Base-by-base conservation (phyloP, 1,140 invertebrate species). In the Oncopeltus fasciatus region DNA sequence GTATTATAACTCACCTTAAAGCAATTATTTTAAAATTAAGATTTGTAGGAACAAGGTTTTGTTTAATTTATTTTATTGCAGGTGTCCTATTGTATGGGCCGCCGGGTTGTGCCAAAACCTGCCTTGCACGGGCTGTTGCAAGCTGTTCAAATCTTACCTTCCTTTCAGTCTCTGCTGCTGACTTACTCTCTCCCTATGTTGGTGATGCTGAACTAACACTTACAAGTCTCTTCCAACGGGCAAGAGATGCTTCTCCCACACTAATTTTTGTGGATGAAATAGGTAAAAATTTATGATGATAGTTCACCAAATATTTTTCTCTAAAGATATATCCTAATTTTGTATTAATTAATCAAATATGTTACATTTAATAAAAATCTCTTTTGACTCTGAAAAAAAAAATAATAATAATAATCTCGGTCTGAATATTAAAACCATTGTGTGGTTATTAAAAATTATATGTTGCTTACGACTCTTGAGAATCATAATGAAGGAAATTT, bases 211-310 rank as follows among this genome's bases (percentile, higher is more conserved):
- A 85, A 69, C 76, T 76, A 67, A 76, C 77, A 46, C 75, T 85
- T 14, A 66, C 74, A 0, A 72, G 83, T 65, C 75, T 88, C 1
- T 88, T 88, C 68, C 72, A 81, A 57, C 77, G 81, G 65, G 86
- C 86, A 0, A 71, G 83, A 61, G 72, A 79, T 67, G 80, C 80
- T 66, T 76, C 84, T 2, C 86, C 86, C 0, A 77, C 82, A 51
- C 78, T 88, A 33, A 73, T 88, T 51, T 88, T 88, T 70, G 80
- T 88, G 65, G 86, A 88, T 76, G 86, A 88, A 77, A 83, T 88
- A 65, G 80, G 79, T 79, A 70, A 64, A 57, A 64, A 24, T 57
- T 61, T 3, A 46, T 46, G 18, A 46, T 20, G 8, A 9, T 46
- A n/a, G 21, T 56, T 47, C 21, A 4, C 38, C 1, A 3, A 46